Evolutionary conservation across 2,797 vertebrate species (phyloP), one percentile per base, ranked within the genome.

Genomic region (Rhodeus uyekii): DNA sequence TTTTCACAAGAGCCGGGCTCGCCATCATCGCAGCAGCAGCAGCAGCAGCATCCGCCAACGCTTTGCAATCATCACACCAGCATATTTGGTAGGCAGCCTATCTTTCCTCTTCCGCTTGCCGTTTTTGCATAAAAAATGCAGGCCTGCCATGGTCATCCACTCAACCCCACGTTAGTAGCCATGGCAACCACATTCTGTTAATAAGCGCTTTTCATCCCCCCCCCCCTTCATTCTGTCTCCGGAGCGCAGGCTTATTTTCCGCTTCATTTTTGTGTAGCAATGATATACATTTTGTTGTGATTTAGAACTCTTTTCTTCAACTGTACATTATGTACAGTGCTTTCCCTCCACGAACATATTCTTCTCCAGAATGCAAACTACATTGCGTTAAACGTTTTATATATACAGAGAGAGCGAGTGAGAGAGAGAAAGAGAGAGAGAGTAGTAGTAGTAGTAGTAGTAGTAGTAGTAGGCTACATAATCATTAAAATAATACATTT

Each of bases 51-150:
- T 96, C 95, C 95, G 97, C 94, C 95, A 97, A 91, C 96, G 96
- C 93, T 98, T 98, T 91, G 96, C 98, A 93, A 98, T 97, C 93
- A 98, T 98, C 92, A 98, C 98, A 95, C 98, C 98, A 88, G 97
- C 98, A 88, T 99, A 97, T 92, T 96, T 98, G 95, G 98, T 99
- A 93, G 95, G 97, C 71, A 73, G 65, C 73, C 81, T 76, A 76
- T 82, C 73, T 76, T 64, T 82, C 73, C 50, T 46, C 39, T 69
- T 82, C 68, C 29, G 60, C 79, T 74, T 27, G 42, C 80, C 69
- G 65, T 61, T 79, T 81, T 78, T 86, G 91, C 92, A 92, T 90
- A 91, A 92, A 91, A 91, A 92, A 92, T 89, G 89, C 88, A 91
- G 92, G 91, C 92, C 92, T 90, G 92, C 91, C 90, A 93, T 89